Conservation (phyloP, 2,888 invertebrate genomes). For the Adineta ricciae region DNA sequence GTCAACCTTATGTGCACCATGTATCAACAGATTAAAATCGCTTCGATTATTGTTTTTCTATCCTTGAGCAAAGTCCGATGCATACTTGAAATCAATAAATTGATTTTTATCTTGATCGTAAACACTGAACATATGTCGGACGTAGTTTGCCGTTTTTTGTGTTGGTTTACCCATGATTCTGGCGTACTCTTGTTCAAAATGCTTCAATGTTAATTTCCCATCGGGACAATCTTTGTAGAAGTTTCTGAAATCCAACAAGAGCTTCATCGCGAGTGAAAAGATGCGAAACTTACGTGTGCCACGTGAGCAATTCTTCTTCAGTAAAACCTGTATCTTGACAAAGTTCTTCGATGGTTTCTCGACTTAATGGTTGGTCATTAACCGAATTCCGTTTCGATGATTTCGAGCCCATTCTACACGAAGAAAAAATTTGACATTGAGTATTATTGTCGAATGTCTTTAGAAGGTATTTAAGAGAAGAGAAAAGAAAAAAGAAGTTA, state of each 20-base stretch:
- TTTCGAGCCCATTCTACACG: not conserved
- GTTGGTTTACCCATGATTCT: not conserved
- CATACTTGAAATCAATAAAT: constrained; percentile 17
- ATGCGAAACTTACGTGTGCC: not conserved
- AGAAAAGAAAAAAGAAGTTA: not conserved
- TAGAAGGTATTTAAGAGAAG: not conserved
- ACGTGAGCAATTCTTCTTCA: not conserved
- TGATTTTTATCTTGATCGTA: constrained; percentile 6
- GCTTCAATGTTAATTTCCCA: not conserved
- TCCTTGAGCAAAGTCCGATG: not conserved
- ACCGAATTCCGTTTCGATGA: not conserved
- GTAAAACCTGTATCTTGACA: constrained; percentile 6
- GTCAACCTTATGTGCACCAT: too few species aligned
- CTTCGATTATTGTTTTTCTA: too few species aligned
- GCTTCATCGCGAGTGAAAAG: too few species aligned
- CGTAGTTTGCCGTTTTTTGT: not conserved
- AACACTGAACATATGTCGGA: constrained; percentile 8
- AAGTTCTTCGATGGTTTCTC: not conserved
- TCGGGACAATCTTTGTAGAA: constrained; percentile 4
- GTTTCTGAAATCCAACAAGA: not conserved
- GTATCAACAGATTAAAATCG: too few species aligned
- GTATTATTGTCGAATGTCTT: not conserved
- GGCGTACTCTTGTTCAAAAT: not conserved
- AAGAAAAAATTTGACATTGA: not conserved
- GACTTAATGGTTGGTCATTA: not conserved